phyloP scores from a whole-genome alignment of 1,140 invertebrate genomes.

The Drosophila teissieri region DNA sequence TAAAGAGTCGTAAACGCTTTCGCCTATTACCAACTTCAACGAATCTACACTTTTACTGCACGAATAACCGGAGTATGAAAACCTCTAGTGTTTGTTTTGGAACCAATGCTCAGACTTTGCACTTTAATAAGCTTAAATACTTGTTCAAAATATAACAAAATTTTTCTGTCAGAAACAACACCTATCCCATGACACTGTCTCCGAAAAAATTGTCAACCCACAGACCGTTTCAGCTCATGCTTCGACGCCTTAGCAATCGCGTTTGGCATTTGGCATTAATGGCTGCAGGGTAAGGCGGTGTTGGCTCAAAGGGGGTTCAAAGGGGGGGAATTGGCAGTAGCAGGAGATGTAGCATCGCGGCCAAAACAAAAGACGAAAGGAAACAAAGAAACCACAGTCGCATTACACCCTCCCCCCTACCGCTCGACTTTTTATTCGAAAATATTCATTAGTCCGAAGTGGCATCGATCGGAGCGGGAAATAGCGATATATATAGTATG shows the following conservation, averaged over 20 bases:
- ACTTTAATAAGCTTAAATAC: background rate
- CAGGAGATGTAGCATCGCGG: constrained; percentile 19
- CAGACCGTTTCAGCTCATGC: constrained; percentile 68
- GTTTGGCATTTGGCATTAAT: constrained; percentile 74
- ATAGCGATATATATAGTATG: background rate
- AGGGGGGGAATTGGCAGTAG: background rate
- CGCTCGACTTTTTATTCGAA: constrained; percentile 34
- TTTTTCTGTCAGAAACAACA: background rate
- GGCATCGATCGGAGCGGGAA: constrained; percentile 47
- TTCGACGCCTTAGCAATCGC: constrained; percentile 78
- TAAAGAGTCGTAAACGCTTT: too few relatives aligned
- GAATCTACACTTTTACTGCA: too few relatives aligned
- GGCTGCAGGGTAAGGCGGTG: constrained; percentile 27
- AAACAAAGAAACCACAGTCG: constrained; percentile 68
- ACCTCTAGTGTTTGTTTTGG: too few relatives aligned
- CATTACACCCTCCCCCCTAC: constrained; percentile 36
- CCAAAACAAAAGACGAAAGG: constrained; percentile 47
- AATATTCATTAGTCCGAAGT: constrained; percentile 75
- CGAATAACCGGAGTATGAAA: too few relatives aligned
- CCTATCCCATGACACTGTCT: background rate
- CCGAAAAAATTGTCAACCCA: constrained; percentile 57
- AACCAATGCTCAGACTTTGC: too few relatives aligned
- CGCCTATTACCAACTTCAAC: too few relatives aligned
- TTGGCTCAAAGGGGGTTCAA: too few relatives aligned
- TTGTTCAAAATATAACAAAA: background rate